Percentiles rank a stretch among this genome's conserved stretches.
These are phyloP conservation scores for Equus quagga DNA, from an alignment of 2,113 vertebrate genomes.

Conservation along the genomic window DNA sequence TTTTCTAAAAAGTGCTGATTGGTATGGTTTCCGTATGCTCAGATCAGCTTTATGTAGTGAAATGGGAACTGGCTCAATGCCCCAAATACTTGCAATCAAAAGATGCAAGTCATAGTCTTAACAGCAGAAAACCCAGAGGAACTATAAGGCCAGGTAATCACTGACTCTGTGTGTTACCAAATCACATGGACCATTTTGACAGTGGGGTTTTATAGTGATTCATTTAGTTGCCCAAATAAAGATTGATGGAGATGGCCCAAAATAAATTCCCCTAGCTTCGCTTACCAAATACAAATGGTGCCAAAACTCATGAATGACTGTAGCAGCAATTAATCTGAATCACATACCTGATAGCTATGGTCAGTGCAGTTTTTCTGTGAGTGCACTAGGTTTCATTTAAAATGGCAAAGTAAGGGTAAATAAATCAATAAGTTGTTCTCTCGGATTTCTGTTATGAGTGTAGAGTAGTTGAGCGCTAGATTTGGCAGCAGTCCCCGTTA, in stretches of 20 bases:
- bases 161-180: constrained; percentile 36
- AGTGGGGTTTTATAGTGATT: constrained; percentile 50
- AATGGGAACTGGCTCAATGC: constrained; percentile 57
- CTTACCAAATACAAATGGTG: constrained; percentile 59
- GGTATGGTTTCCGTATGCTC: constrained; percentile 46
- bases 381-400: constrained; percentile 50
- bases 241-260: constrained; percentile 48
- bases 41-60: constrained; percentile 60
- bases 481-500: neutral
- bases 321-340: constrained; percentile 43
- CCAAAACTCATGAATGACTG: constrained; percentile 49
- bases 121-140: constrained; percentile 48
- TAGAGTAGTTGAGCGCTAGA: neutral
- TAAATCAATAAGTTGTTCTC: constrained; percentile 39
- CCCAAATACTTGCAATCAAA: constrained; percentile 56
- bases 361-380: neutral
- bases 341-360: neutral
- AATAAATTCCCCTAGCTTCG: constrained; percentile 54
- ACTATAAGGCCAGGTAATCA: constrained; percentile 42
- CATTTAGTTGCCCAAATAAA: constrained; percentile 63
- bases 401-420: constrained; percentile 53
- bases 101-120: constrained; percentile 46
- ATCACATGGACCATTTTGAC: constrained; percentile 30
- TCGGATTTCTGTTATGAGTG: neutral
- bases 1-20: constrained; percentile 74